phyloP scores from a whole-genome alignment of 2,797 vertebrate genomes.

The Fistularia tabacaria region DNA sequence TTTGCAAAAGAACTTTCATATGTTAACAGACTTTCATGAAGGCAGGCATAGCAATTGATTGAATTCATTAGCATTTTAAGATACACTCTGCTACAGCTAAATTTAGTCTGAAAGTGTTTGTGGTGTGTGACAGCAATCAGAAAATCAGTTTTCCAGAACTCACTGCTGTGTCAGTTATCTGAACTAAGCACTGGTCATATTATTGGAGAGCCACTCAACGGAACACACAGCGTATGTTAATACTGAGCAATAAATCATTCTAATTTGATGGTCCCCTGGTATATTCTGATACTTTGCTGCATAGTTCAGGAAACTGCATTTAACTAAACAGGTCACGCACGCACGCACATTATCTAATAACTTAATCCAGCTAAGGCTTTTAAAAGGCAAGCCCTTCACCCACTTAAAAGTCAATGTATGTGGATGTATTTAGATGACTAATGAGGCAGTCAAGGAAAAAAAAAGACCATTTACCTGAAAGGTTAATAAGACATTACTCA shows the following conservation, averaged over 20 bases:
- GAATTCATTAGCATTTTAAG: no score
- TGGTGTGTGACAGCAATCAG: constrained; percentile 1
- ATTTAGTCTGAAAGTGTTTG: constrained; percentile 1
- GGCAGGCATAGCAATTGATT: no score
- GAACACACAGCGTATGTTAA: constrained; percentile 24
- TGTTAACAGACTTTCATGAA: no score
- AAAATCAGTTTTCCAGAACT: constrained; percentile 14
- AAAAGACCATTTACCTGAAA: constrained; percentile 63
- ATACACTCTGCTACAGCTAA: no score
- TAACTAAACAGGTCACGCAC: constrained; percentile 28
- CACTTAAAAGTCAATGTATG: constrained; percentile 40
- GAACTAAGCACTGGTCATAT: constrained; percentile 4
- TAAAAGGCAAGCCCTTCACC: constrained; percentile 13
- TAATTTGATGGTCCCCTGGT: constrained; percentile 43
- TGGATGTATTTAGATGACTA: constrained; percentile 51
- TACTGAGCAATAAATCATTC: constrained; percentile 38
- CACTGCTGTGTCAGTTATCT: constrained; percentile 16
- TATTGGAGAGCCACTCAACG: constrained; percentile 21
- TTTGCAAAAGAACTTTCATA: background rate
- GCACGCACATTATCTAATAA: constrained; percentile 15
- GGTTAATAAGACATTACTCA: constrained; percentile 73
- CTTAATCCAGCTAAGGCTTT: constrained; percentile 30
- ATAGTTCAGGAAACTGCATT: constrained; percentile 36
- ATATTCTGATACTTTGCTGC: constrained; percentile 34
- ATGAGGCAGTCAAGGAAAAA: constrained; percentile 60